Evolutionary conservation across 1,140 invertebrate species (phyloP), one percentile per base, ranked within the genome.

Genomic region (Pantala flavescens): DNA sequence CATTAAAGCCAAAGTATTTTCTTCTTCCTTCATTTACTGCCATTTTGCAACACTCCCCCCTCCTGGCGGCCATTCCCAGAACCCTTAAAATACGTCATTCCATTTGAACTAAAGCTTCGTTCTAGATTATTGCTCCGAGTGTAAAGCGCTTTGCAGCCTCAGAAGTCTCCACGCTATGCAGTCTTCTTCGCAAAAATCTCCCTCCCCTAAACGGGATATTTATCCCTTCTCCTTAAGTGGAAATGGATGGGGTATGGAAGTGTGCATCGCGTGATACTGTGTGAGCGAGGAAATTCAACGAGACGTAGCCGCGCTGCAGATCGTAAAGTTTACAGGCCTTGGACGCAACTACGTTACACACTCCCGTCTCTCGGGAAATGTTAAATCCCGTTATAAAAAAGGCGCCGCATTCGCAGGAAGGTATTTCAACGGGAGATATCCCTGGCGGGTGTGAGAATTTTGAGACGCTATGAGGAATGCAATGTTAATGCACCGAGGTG

Each of bases 261-360:
- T 36, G 28, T 36, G 9, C 28, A 36, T 36, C 28, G 28, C 28
- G 28, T 36, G 28, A 36, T 36, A 36, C 28, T 36, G 28, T 9
- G 28, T 5, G 28, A 36, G 28, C 28, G 28, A 36, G 28, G 28
- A 36, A 36, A 36, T 36, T 36, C 28, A 36, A 36, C 28, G 28
- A 36, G 28, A 36, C 49, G 49, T 19, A 63, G n/a, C 49, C n/a
- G 12, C 49, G 49, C n/a, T 63, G 49, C 49, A 63, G 49, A 63
- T 63, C 49, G 49, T 63, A 63, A 63, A 63, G 49, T 63, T 63
- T 63, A 63, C 49, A 63, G 49, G 14, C 49, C n/a, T 63, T 16
- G 16, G 49, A 21, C 49, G n/a, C 14, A 12, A 63, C 49, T 63
- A 63, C 49, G 49, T 63, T 63, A 63, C 49, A 63, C 16, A 16